phyloP scores from a whole-genome alignment of 2,797 vertebrate species.

The Phataginus tricuspis region DNA sequence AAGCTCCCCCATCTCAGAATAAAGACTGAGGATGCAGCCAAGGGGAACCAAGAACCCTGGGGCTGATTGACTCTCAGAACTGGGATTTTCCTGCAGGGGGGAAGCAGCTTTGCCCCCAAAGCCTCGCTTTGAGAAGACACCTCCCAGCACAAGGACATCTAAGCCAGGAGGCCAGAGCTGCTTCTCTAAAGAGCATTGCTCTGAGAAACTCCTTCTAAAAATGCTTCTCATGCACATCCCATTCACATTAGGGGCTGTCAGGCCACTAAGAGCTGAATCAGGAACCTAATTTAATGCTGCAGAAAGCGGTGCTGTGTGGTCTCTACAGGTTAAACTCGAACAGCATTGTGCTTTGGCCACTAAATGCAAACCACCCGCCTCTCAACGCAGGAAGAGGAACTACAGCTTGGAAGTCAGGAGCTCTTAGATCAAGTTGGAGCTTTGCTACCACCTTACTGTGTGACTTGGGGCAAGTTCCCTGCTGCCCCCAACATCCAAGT shows the following conservation, averaged over 20 bases:
- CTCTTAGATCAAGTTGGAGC: neutral
- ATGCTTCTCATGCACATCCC: neutral
- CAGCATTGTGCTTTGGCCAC: neutral
- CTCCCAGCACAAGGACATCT: slow-evolving; percentile 3
- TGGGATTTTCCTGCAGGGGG: neutral
- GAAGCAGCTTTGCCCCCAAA: neutral
- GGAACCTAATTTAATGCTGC: neutral
- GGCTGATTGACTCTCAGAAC: accelerated
- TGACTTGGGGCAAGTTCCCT: neutral
- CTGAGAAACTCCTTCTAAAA: neutral
- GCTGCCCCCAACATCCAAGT: neutral
- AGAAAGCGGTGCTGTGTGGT: neutral
- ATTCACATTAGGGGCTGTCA: neutral
- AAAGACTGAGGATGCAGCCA: no score
- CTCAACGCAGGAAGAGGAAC: neutral
- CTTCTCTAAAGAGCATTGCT: neutral
- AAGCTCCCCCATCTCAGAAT: neutral
- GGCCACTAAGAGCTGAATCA: neutral
- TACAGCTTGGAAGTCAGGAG: neutral
- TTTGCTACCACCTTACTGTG: neutral
- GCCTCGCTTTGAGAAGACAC: neutral
- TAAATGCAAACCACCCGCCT: neutral
- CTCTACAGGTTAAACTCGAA: neutral
- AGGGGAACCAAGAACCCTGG: neutral
- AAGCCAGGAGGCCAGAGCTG: neutral